A percentile compares a stretch with the other conserved stretches of the same genome.
phyloP scores from a whole-genome alignment of 1,140 invertebrate species.

The Drosophila littoralis region DNA sequence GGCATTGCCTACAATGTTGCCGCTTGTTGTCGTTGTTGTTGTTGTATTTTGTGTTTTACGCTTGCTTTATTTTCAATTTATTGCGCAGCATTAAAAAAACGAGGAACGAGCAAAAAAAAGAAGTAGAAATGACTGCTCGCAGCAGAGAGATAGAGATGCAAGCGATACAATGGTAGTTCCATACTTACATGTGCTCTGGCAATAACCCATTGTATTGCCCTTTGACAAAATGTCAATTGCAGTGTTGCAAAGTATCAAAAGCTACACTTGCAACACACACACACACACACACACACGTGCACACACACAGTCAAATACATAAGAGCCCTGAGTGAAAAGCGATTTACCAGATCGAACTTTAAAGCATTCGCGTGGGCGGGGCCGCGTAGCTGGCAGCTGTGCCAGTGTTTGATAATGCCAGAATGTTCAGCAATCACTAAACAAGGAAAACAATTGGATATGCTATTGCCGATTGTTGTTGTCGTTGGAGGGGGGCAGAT shows the following conservation, averaged over 20 bases:
- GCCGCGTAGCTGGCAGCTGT: not conserved
- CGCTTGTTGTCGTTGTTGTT: slow-evolving; percentile 10
- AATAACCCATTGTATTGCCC: slow-evolving; percentile 55
- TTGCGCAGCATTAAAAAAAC: slow-evolving; percentile 71
- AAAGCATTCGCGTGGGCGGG: slow-evolving; percentile 7
- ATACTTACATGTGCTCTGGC: slow-evolving; percentile 19
- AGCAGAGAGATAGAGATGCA: slow-evolving; percentile 36
- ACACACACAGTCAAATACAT: not conserved
- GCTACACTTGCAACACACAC: slow-evolving; percentile 30
- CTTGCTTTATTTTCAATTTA: slow-evolving; percentile 82
- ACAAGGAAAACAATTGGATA: slow-evolving; percentile 5
- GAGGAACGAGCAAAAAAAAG: not conserved
- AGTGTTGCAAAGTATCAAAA: slow-evolving; percentile 61
- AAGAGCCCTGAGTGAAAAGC: slow-evolving; percentile 17
- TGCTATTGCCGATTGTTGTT: not conserved
- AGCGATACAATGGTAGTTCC: slow-evolving; percentile 37
- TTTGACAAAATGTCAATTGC: slow-evolving; percentile 78
- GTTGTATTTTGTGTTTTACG: slow-evolving; percentile 51
- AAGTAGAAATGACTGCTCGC: slow-evolving; percentile 17
- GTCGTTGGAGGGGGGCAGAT: not conserved
- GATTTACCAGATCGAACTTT: slow-evolving; percentile 33
- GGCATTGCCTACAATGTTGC: slow-evolving; percentile 58
- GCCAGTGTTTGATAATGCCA: slow-evolving; percentile 7
- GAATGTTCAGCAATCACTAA: slow-evolving; percentile 17
- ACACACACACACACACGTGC: not conserved